Percentiles rank a stretch among this genome's conserved stretches.
Evolutionary conservation across 2,888 invertebrate genomes (phyloP).

Genomic region (Ernsta delagoae): DNA sequence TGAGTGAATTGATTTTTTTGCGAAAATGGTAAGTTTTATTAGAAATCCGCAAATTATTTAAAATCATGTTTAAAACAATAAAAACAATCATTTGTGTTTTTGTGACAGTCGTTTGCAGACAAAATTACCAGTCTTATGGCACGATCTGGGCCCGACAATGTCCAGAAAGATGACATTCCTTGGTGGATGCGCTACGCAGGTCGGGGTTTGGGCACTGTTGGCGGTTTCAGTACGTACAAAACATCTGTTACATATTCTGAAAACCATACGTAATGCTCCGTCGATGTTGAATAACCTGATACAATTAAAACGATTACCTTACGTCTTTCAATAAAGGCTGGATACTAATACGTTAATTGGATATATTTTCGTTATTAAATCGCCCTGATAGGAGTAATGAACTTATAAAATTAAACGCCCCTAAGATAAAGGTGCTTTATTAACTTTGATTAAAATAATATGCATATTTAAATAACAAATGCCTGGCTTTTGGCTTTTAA

Average conservation of each 20-base stretch:
- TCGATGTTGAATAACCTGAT: not conserved
- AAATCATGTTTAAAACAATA: conserved; percentile 40
- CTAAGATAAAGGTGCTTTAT: not conserved
- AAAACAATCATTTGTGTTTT: conserved; percentile 51
- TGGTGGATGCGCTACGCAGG: conserved; percentile 96
- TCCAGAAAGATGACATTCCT: conserved; percentile 92
- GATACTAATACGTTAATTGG: conserved; percentile 17
- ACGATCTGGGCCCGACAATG: conserved; percentile 91
- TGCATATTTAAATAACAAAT: too few relatives aligned
- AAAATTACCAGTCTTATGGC: conserved; percentile 92
- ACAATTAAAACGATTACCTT: conserved; percentile 16
- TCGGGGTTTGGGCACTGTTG: conserved; percentile 92
- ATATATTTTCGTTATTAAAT: conserved; percentile 21
- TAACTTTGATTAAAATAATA: too few relatives aligned
- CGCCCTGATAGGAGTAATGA: not conserved
- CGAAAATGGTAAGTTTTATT: conserved; percentile 72
- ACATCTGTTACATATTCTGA: conserved; percentile 26
- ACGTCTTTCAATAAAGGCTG: conserved; percentile 14
- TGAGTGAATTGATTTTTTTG: conserved; percentile 66
- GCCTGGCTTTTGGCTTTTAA: too few relatives aligned
- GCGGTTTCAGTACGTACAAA: conserved; percentile 90
- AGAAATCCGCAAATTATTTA: conserved; percentile 46
- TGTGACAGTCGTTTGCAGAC: conserved; percentile 89
- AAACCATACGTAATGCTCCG: not conserved
- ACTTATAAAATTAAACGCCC: conserved; percentile 23